Evolutionary conservation across 2,797 vertebrate genomes (phyloP), one percentile per base, ranked within the genome.

Genomic region (Urophycis tenuis): DNA sequence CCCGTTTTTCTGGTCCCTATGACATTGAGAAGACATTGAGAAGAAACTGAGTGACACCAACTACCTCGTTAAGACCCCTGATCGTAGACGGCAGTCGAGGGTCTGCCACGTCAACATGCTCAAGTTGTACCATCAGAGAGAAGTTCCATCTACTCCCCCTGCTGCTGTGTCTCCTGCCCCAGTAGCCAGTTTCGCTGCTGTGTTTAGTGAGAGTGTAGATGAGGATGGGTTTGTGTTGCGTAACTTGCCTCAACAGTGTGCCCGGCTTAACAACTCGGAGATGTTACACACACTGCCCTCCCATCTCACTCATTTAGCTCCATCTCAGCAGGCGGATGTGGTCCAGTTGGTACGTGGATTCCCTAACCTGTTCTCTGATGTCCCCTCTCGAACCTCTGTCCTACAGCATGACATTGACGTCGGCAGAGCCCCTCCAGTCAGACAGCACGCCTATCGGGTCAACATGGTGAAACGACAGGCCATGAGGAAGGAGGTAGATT

Each of bases 81-180:
- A 75, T 12, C 25, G 53, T 3, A 45, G n/a, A 9, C 11, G 71
- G 0, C 8, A 67, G 14, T 4, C 19, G 4, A 3, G 32, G 29
- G 35, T 77, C 0, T 77, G 75, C n/a, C 60, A 80, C 10, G 11
- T 77, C 1, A 77, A 77, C 19, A 74, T 77, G 72, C 5, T 80
- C 14, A 77, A 80, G 14, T 2, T 19, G 0, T 72, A 77, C 71
- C 53, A 11, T 39, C 9, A 39, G 36, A 8, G 8, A 36, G 7
- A 10, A 10, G 9, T 39, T 39, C 14, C 36, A n/a, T n/a, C n/a
- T n/a, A n/a, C n/a, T n/a, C n/a, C n/a, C n/a, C n/a, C n/a, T n/a
- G 2, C 11, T 11, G 36, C 1, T 39, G 8, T 39, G 6, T 39
- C 7, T 34, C n/a, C n/a, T n/a, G n/a, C n/a, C n/a, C n/a, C 9